Evolutionary conservation across 2,888 invertebrate genomes (phyloP).

Genomic region (Neocrepidodera transversa): DNA sequence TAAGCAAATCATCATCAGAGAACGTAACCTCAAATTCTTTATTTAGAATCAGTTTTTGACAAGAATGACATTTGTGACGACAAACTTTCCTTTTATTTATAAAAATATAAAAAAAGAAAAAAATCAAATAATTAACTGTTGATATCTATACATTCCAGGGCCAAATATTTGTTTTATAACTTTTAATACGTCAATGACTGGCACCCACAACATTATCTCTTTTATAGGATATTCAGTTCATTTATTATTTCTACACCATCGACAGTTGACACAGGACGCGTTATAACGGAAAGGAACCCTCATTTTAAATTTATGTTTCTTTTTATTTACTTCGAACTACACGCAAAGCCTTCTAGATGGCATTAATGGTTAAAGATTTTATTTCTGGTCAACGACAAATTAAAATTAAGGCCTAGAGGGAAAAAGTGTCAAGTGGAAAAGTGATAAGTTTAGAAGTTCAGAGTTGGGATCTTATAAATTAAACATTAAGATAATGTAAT

Average conservation of each 20-base stretch:
- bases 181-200: neutral
- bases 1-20: too few relatives aligned
- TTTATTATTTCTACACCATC: slow-evolving; percentile 21
- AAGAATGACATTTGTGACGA: too few relatives aligned
- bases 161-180: too few relatives aligned
- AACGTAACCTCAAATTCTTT: too few relatives aligned
- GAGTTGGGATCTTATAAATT: slow-evolving; percentile 4
- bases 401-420: neutral
- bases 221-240: slow-evolving; percentile 19
- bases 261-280: slow-evolving; percentile 12
- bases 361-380: slow-evolving; percentile 13
- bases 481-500: slow-evolving; percentile 5
- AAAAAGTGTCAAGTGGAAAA: neutral
- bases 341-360: neutral
- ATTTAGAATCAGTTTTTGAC: too few relatives aligned
- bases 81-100: too few relatives aligned
- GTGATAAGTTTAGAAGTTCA: neutral
- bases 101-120: too few relatives aligned
- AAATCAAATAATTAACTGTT: too few relatives aligned
- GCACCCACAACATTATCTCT: slow-evolving; percentile 1
- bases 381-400: slow-evolving; percentile 1
- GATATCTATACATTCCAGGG: too few relatives aligned
- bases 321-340: neutral
- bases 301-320: slow-evolving; percentile 14
- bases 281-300: slow-evolving; percentile 8